Conservation (phyloP, 2,113 vertebrate species). For the Rhizomys pruinosus region DNA sequence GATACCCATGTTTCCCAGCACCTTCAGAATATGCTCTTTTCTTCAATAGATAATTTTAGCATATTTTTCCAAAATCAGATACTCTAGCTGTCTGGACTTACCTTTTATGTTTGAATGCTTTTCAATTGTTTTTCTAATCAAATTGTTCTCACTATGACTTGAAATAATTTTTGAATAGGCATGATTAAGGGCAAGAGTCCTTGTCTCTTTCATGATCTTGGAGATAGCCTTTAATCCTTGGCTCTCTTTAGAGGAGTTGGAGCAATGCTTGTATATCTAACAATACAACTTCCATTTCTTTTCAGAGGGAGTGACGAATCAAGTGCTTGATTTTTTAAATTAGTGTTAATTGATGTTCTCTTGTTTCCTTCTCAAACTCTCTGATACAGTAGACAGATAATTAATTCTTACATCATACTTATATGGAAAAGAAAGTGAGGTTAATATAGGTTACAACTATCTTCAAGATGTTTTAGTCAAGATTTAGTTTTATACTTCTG, state of each 20-base stretch:
- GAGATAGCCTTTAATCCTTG: neutral
- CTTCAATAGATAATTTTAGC: too few species aligned
- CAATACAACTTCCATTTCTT: neutral
- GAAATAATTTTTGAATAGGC: neutral
- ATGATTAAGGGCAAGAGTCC: too few species aligned
- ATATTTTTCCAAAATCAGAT: too few species aligned
- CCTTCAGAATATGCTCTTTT: too few species aligned
- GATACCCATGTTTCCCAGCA: too few species aligned
- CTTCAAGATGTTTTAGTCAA: neutral
- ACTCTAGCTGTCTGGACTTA: neutral
- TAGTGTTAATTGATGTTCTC: neutral
- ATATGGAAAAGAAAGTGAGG: neutral
- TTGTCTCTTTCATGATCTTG: neutral
- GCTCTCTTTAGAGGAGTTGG: neutral
- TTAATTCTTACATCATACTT: neutral
- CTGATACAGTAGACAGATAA: neutral
- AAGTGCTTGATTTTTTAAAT: neutral
- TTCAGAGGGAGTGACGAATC: neutral
- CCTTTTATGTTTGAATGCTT: neutral
- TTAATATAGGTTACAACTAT: neutral
- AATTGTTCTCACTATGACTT: neutral
- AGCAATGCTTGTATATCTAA: neutral
- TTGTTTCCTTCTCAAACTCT: neutral
- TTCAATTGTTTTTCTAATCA: neutral
- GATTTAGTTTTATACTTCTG: neutral